These are phyloP conservation scores for Coenonympha arcania DNA, from an alignment of 2,888 invertebrate genomes.

Conservation along the genomic window DNA sequence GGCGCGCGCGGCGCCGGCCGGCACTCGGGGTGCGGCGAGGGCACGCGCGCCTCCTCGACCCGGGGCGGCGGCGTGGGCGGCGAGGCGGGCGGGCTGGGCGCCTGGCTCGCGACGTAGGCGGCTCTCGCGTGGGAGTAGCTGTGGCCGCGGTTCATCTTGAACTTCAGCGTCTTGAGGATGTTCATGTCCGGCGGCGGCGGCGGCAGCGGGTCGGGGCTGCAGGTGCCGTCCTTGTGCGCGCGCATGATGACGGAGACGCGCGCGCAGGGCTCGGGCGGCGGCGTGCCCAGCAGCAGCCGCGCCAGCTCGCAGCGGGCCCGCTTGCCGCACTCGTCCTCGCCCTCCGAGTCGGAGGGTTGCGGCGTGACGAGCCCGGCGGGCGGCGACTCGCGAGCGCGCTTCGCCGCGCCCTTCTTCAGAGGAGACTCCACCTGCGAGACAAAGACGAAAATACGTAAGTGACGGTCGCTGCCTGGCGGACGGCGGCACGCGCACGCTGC, in stretches of 20 bases:
- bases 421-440: conserved; percentile 65
- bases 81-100: conserved; percentile 37
- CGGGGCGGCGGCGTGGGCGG: conserved; percentile 30
- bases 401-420: conserved; percentile 57
- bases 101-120: conserved; percentile 63
- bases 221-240: conserved; percentile 86
- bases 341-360: conserved; percentile 89
- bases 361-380: conserved; percentile 78
- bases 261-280: conserved; percentile 71
- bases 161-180: conserved; percentile 80
- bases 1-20: conserved; percentile 34
- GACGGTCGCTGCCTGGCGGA: conserved; percentile 59
- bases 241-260: conserved; percentile 88
- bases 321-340: conserved; percentile 75
- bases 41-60: conserved; percentile 46
- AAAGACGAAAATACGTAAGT: conserved; percentile 61
- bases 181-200: conserved; percentile 67
- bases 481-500: conserved; percentile 57
- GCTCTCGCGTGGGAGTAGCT: conserved; percentile 75
- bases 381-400: conserved; percentile 52
- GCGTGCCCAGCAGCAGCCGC: conserved; percentile 69
- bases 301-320: conserved; percentile 70
- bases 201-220: conserved; percentile 66
- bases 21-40: conserved; percentile 46
- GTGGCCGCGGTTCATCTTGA: conserved; percentile 80